Conservation (phyloP, 2,113 vertebrate genomes). For the Saguinus midas region DNA sequence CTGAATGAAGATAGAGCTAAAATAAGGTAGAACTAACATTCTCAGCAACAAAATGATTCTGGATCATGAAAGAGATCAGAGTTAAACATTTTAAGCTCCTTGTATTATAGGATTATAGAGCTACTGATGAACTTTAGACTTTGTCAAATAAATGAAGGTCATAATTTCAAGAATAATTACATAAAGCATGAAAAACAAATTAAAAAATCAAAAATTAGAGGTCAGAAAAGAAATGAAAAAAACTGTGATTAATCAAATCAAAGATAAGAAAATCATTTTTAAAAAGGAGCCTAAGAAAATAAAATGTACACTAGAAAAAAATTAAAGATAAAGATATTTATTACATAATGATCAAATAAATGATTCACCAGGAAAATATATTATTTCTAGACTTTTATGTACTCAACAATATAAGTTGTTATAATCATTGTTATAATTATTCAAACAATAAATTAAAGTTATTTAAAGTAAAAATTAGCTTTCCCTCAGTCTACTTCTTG, state of each 20-base stretch:
- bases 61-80: neutral
- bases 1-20: neutral
- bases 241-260: neutral
- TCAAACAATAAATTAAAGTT: neutral
- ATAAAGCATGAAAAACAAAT: slow-evolving; percentile 41
- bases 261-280: neutral
- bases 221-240: neutral
- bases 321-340: neutral
- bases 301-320: neutral
- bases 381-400: neutral
- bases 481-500: neutral
- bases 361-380: neutral
- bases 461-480: neutral
- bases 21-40: neutral
- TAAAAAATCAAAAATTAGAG: neutral
- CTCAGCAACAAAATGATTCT: neutral
- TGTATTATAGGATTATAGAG: neutral
- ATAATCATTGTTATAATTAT: neutral
- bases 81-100: neutral
- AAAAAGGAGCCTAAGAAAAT: neutral
- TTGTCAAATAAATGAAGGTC: neutral
- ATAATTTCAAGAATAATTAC: slow-evolving; percentile 23
- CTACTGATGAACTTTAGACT: neutral
- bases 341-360: neutral
- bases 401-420: neutral